Conservation (phyloP, 2,888 invertebrate genomes). For the Vanessa cardui region DNA sequence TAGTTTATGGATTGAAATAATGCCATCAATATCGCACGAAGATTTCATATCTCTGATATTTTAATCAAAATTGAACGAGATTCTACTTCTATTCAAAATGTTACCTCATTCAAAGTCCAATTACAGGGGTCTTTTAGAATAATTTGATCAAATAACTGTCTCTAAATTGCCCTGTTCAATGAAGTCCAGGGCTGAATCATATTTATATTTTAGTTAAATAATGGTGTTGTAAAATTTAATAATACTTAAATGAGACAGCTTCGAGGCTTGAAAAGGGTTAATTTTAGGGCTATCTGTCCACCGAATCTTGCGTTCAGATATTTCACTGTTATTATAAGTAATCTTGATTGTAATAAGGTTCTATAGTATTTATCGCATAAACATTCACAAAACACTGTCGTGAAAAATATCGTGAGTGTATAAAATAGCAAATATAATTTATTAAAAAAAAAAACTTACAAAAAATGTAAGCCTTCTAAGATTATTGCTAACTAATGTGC, state of each 20-base stretch:
- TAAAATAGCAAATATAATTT: no score
- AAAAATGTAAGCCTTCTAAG: no score
- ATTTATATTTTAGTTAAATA: constrained; percentile 16
- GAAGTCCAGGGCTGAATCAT: constrained; percentile 9
- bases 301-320: constrained; percentile 1
- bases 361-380: neutral
- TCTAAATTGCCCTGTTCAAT: constrained; percentile 11
- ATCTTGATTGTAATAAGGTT: neutral
- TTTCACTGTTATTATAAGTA: neutral
- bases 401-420: no score
- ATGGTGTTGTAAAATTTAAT: constrained; percentile 14
- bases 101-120: constrained; percentile 19
- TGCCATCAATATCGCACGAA: neutral
- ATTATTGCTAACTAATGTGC: no score
- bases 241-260: constrained; percentile 6
- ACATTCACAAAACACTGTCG: neutral
- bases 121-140: constrained; percentile 24
- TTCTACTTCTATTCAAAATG: constrained; percentile 17
- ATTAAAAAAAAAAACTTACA: no score
- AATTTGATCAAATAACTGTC: constrained; percentile 18
- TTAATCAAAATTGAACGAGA: constrained; percentile 11
- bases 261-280: constrained; percentile 7
- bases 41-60: neutral
- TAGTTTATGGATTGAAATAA: neutral
- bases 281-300: constrained; percentile 6